Evolutionary conservation across 1,140 invertebrate genomes (phyloP).

Genomic region (Achroia grisella): DNA sequence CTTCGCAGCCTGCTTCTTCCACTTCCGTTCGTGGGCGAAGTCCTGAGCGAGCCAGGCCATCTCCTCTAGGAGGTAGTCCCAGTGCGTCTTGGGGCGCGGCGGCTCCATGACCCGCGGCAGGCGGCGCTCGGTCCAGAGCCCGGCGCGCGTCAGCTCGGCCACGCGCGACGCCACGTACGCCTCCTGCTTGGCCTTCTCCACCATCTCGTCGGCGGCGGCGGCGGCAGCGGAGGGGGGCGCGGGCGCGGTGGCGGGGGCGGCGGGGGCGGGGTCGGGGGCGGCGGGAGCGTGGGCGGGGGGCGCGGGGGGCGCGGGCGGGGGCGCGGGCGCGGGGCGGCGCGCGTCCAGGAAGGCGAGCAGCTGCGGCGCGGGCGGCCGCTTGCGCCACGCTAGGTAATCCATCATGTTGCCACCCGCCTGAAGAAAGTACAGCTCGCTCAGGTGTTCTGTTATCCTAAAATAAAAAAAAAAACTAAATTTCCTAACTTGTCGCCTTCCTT

Average conservation of each 20-base stretch:
- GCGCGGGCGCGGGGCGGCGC: constrained; percentile 77
- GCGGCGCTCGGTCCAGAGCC: constrained; percentile 93
- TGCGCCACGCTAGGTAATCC: constrained; percentile 88
- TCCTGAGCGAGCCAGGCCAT: constrained; percentile 99
- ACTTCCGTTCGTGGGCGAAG: constrained; percentile 97
- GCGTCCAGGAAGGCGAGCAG: constrained; percentile 84
- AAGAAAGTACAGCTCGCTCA: constrained; percentile 89
- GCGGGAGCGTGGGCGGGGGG: constrained; percentile 74
- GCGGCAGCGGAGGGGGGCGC: constrained; percentile 72
- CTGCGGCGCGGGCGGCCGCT: constrained; percentile 81
- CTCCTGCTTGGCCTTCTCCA: constrained; percentile 84
- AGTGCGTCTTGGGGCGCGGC: constrained; percentile 93
- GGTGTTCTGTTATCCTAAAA: constrained; percentile 83
- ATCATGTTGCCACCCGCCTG: constrained; percentile 90
- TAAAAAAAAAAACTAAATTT: no score
- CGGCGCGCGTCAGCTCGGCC: constrained; percentile 89
- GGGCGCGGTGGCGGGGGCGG: constrained; percentile 48
- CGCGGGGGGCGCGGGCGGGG: constrained; percentile 68
- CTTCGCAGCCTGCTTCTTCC: constrained; percentile 96
- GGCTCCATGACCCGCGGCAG: constrained; percentile 95
- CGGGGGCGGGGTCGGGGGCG: constrained; percentile 65
- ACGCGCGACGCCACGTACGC: constrained; percentile 95
- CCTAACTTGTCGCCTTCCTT: no score
- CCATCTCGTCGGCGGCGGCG: constrained; percentile 37
- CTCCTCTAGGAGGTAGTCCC: constrained; percentile 99